phyloP scores from a whole-genome alignment of 2,113 vertebrate genomes.

The Dasyprocta punctata region DNA sequence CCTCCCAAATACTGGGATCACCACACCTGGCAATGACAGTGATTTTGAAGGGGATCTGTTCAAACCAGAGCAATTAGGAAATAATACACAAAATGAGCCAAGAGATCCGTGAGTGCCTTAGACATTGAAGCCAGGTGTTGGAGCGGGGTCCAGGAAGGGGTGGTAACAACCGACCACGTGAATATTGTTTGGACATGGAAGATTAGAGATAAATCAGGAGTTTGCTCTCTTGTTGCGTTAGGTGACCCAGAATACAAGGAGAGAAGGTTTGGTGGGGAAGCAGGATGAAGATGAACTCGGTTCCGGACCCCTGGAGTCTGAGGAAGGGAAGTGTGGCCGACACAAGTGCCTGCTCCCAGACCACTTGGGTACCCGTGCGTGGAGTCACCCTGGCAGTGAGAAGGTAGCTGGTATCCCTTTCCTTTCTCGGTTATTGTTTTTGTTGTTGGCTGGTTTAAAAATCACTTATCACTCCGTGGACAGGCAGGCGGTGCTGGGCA shows the following conservation, averaged over 20 bases:
- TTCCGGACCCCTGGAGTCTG: not conserved
- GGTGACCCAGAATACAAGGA: not conserved
- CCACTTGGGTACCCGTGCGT: not conserved
- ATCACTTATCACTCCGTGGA: not conserved
- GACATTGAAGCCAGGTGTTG: fast-evolving
- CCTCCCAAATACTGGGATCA: not conserved
- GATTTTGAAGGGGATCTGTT: not conserved
- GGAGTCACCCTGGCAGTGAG: not conserved
- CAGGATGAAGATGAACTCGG: not conserved
- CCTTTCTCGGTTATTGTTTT: not conserved
- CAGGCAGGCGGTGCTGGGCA: not conserved
- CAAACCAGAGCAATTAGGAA: not conserved
- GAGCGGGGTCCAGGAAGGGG: too few relatives aligned
- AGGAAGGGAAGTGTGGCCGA: not conserved
- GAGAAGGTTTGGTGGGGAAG: not conserved
- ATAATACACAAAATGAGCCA: not conserved
- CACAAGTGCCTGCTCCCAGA: not conserved
- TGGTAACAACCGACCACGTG: not conserved
- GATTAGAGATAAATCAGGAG: not conserved
- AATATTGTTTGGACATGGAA: not conserved
- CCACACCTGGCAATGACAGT: not conserved
- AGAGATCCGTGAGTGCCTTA: not conserved
- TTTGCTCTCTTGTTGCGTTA: not conserved
- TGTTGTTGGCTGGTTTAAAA: not conserved
- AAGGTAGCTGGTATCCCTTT: not conserved